Conservation (phyloP, 2,797 vertebrate genomes). For the Ispidina lecontei region DNA sequence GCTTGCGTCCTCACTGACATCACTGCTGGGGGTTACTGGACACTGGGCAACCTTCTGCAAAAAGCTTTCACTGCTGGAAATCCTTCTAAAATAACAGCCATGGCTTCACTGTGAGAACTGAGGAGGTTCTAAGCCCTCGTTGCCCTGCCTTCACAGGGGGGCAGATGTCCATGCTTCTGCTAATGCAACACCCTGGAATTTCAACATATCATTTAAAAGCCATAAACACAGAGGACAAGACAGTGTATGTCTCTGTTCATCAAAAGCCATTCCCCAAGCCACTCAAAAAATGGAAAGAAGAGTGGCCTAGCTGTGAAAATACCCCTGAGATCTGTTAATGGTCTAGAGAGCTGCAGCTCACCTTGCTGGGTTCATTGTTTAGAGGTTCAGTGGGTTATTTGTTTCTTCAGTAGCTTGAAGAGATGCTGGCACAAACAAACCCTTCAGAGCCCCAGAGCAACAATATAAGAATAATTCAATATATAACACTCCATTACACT, state of each 20-base stretch:
- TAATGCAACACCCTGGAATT: neutral
- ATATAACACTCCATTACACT: neutral
- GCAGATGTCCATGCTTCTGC: neutral
- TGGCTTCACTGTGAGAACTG: conserved; percentile 4
- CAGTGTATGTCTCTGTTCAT: neutral
- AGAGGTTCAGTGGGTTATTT: neutral
- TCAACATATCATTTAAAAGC: neutral
- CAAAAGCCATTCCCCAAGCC: neutral
- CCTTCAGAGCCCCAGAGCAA: neutral
- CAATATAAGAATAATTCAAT: neutral
- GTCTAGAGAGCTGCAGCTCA: neutral
- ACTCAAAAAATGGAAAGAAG: neutral
- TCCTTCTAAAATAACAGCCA: conserved; percentile 29
- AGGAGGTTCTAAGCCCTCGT: neutral
- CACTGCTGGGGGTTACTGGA: conserved; percentile 2
- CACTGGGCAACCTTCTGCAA: conserved; percentile 4
- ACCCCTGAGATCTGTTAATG: neutral
- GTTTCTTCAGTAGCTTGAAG: neutral
- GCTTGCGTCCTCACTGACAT: conserved; percentile 52
- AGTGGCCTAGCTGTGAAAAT: neutral
- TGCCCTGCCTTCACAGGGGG: neutral
- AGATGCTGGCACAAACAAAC: neutral
- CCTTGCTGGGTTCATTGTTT: neutral
- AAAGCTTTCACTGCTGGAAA: conserved; percentile 2
- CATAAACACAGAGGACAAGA: neutral